Conservation (phyloP, 2,888 invertebrate genomes). For the Hypomecis punctinalis region DNA sequence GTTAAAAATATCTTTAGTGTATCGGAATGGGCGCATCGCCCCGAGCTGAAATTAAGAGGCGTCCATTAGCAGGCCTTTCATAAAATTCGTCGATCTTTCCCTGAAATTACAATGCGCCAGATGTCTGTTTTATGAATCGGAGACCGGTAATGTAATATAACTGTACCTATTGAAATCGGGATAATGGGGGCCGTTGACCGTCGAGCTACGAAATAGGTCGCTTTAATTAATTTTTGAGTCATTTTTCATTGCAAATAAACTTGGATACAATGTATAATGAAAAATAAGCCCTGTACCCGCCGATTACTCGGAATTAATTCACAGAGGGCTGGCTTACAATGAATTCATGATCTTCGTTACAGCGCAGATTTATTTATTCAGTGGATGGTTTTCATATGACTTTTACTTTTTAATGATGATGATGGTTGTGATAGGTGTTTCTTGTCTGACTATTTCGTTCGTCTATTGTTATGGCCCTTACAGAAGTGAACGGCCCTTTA, state of each 20-base stretch:
- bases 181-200: conserved; percentile 24
- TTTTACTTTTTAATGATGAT: conserved; percentile 4
- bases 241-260: not conserved
- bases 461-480: conserved; percentile 26
- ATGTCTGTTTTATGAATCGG: conserved; percentile 36
- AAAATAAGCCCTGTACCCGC: not conserved
- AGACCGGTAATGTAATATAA: conserved; percentile 20
- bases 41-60: conserved; percentile 26
- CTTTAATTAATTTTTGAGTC: conserved; percentile 4
- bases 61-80: conserved; percentile 32
- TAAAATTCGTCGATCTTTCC: conserved; percentile 33
- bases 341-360: not conserved
- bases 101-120: conserved; percentile 33
- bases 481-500: conserved; percentile 72
- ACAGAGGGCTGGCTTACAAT: no score
- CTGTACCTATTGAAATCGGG: conserved; percentile 16
- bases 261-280: not conserved
- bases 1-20: conserved; percentile 2
- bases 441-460: conserved; percentile 31
- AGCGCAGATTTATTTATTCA: not conserved
- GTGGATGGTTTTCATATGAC: not conserved
- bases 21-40: conserved; percentile 36
- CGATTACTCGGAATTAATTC: not conserved
- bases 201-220: conserved; percentile 3
- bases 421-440: conserved; percentile 25